Base-by-base conservation (phyloP, 2,797 vertebrate genomes). In the Phalanger gymnotis region DNA sequence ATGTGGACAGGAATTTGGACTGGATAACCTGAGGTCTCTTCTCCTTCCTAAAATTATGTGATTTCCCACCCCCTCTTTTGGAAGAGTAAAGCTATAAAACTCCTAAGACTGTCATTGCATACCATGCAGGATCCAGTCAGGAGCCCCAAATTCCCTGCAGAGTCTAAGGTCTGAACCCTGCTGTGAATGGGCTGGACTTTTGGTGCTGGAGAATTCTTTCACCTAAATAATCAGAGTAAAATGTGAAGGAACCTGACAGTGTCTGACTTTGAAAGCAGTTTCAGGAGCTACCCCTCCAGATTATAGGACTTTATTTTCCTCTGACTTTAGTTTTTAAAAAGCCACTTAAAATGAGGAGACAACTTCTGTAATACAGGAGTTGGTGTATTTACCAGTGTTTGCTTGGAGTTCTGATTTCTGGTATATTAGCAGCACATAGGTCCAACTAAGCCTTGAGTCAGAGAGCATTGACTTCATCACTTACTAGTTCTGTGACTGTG, bases 271-370 rank as follows among this genome's bases (percentile, higher is more conserved):
- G 14, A 91, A 58, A 93, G 34, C 52, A 34, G 13, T 55, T 90
- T 57, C 9, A 4, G 53, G 34, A 4, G 3, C 87, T 94, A 87
- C 61, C 0, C 10, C 2, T 13, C n/a, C 10, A 12, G 13, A 53
- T 2, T 3, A 16, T 0, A 13, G 0, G 13, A 54, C 5, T 73
- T 61, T 61, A 1, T 0, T 12, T 53, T 13, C 22, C 7, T 54
- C 3, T 28, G 11, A 16, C 54, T 55, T 52, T 56, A 52, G 28
- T 89, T 91, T 9, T 52, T 11, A 11, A 54, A 34, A 92, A 13
- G 47, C 53, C 0, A 0, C 58, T 66, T 66, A 66, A n/a, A 66
- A n/a, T 66, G 30, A n/a, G 31, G 58, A 66, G 13, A 66, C 13
- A 66, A 5, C 14, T 66, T n/a, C 58, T 66, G 31, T 4, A 16